Percentiles rank a stretch among this genome's conserved stretches.
Conservation (phyloP, 2,113 vertebrate species). For the Microtus richardsoni region DNA sequence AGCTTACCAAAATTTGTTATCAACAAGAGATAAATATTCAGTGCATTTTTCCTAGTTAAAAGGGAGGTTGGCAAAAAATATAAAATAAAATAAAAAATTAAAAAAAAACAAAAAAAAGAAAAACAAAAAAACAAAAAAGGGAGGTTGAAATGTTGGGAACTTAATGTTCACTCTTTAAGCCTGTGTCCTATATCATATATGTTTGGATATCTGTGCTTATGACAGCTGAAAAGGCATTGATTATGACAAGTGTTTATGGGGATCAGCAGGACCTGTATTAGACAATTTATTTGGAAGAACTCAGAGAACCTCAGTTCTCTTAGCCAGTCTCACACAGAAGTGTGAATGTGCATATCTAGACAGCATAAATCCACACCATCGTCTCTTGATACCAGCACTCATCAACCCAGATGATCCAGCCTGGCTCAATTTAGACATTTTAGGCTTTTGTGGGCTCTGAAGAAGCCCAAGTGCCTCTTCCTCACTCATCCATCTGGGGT, state of each 20-base stretch:
- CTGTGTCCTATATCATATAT: background rate
- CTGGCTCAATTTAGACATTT: background rate
- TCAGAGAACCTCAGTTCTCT: background rate
- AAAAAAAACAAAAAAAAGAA: too few relatives aligned
- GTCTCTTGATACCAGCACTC: background rate
- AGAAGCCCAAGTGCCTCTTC: background rate
- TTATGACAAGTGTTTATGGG: background rate
- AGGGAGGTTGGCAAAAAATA: background rate
- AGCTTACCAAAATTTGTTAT: background rate
- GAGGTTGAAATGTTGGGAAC: background rate
- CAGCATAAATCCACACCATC: rapidly evolving
- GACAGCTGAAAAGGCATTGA: background rate
- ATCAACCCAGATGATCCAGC: background rate
- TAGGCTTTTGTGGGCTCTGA: background rate
- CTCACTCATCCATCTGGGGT: background rate
- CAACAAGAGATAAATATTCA: background rate
- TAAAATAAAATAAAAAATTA: too few relatives aligned
- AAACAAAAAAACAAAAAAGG: background rate
- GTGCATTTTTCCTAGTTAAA: background rate
- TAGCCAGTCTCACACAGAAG: background rate
- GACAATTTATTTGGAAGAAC: background rate
- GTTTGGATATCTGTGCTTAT: background rate
- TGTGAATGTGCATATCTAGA: background rate
- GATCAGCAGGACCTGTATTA: background rate
- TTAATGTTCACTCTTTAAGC: background rate